Base-by-base conservation (phyloP, 2,888 invertebrate species). In the Drosophila cyrtoloma region DNA sequence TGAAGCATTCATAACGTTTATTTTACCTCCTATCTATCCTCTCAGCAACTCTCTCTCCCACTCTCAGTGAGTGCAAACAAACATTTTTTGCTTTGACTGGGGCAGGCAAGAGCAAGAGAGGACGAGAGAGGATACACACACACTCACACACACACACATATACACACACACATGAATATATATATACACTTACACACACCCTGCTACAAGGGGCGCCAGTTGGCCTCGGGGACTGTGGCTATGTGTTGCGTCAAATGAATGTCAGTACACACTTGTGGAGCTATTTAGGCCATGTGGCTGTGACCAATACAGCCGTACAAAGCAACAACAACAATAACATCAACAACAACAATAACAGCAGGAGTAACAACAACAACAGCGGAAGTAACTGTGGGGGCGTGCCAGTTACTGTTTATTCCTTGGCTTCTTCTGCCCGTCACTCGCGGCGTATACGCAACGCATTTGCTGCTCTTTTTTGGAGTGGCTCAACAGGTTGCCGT, bases 1-100 rank as follows among this genome's bases (percentile, higher is more conserved):
- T 92, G 92, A 90, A 86, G 91, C 92, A 93, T 92, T 93, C 93
- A 87, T 84, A 86, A 86, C 82, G 89, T 91, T 90, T 90, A 88
- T 88, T 91, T 81, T 89, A 69, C 82, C 73, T 77, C 9, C 26
- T 32, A 26, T 42, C 67, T 30, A 22, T 39, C 26, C 22, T 47
- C 22, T 16, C 52, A 30, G 26, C n/a, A 30, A 12, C 10, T 16
- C 47, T 26, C 26, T 26, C 16, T 33, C 35, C 35, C 42, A 32
- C 9, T 26, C 1, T 51, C 28, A 56, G 30, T 71, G 62, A 82
- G 61, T 52, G 71, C 76, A 76, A 69, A 69, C 79, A 81, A 79
- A 39, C 59, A 67, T 62, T 74, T 75, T 71, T 77, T 51, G 62
- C 60, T 64, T 70, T 69, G 42, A 35, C 52, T 66, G 78, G 62